Evolutionary conservation across 2,888 invertebrate species (phyloP).

Genomic region (Nycteola revayana): DNA sequence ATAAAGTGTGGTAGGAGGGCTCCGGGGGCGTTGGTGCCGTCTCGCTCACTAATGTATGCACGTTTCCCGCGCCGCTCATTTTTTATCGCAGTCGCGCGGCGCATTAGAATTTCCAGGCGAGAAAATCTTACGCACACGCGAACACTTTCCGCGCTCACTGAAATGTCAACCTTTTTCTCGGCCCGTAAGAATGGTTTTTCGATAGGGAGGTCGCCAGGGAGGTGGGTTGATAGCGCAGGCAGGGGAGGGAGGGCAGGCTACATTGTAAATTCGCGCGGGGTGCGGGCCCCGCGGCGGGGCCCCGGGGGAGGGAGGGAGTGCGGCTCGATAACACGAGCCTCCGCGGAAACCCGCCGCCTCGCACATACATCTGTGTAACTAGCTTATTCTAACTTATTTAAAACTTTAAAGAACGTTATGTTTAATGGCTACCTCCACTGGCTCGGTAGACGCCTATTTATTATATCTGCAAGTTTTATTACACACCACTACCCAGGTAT

Average conservation of each 20-base stretch:
- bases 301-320: conserved; percentile 33
- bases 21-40: conserved; percentile 46
- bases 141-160: background rate
- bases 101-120: conserved; percentile 81
- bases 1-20: conserved; percentile 57
- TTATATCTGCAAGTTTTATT: background rate
- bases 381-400: background rate
- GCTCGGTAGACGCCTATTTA: too few species aligned
- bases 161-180: conserved; percentile 11
- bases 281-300: conserved; percentile 27
- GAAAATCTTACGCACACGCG: conserved; percentile 75
- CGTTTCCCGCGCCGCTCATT: conserved; percentile 76
- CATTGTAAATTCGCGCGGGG: conserved; percentile 73
- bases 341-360: conserved; percentile 15
- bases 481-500: background rate
- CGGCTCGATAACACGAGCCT: conserved; percentile 55
- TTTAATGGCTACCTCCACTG: too few species aligned
- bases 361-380: background rate
- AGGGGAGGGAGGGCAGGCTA: conserved; percentile 46
- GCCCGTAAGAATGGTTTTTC: too few species aligned
- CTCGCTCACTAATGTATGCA: conserved; percentile 77
- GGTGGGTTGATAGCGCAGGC: conserved; percentile 30
- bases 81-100: conserved; percentile 80
- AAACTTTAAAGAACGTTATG: background rate
- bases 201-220: conserved; percentile 7